Conservation (phyloP, 92 coral and sea anemone genomes). For the Palythoa grandis region DNA sequence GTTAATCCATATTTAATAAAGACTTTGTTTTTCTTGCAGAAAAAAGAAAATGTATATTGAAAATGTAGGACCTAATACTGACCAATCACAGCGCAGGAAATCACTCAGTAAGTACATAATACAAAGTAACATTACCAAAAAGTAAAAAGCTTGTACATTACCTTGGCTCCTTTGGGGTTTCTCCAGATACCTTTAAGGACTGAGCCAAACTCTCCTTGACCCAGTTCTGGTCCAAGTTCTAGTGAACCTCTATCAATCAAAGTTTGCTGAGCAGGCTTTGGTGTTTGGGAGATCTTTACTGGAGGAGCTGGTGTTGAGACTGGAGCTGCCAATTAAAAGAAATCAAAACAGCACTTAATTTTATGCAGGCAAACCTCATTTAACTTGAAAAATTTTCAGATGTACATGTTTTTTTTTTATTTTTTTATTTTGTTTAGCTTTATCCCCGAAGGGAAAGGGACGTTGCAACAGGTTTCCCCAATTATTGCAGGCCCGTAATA, state of each 20-base stretch:
- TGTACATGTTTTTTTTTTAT: too few species aligned
- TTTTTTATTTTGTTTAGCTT: too few species aligned
- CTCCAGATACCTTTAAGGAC: conserved; percentile 96
- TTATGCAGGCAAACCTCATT: background rate
- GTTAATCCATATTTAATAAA: too few species aligned
- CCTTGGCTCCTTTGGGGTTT: conserved; percentile 88
- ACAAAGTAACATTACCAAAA: background rate
- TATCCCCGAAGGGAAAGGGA: too few species aligned
- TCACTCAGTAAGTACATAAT: background rate
- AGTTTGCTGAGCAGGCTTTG: conserved; percentile 70
- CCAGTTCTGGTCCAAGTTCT: conserved; percentile 88
- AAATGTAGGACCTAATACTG: too few species aligned
- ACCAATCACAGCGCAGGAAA: background rate
- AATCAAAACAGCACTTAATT: background rate
- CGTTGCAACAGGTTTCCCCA: too few species aligned
- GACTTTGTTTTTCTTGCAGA: too few species aligned
- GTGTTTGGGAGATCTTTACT: conserved; percentile 34
- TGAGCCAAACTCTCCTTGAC: conserved; percentile 99
- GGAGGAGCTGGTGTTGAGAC: conserved; percentile 32
- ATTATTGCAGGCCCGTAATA: too few species aligned
- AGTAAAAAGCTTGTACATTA: conserved; percentile 61
- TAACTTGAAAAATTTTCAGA: background rate
- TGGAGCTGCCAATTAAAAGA: background rate
- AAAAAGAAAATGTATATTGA: too few species aligned
- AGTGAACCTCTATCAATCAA: conserved; percentile 74